Evolutionary conservation across 2,797 vertebrate genomes (phyloP).

Genomic region (Channa striata): DNA sequence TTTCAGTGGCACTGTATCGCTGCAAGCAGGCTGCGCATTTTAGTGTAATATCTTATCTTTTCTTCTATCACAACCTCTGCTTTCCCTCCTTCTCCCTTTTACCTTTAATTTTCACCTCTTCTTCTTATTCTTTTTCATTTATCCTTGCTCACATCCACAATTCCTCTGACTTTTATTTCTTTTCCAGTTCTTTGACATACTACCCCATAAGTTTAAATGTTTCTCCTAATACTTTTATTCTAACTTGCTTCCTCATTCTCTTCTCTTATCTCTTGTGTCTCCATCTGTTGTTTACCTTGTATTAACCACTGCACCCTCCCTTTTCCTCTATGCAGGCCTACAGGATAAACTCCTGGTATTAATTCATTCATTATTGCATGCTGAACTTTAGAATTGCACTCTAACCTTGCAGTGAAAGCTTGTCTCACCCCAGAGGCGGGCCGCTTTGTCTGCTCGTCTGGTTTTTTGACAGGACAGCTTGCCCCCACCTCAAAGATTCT

Average conservation of each 20-base stretch:
- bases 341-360: slow-evolving; percentile 58
- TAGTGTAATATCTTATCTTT: slow-evolving; percentile 28
- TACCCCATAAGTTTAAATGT: no score
- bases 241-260: not conserved
- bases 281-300: not conserved
- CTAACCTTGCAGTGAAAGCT: slow-evolving; percentile 62
- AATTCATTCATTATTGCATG: slow-evolving; percentile 52
- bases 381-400: slow-evolving; percentile 55
- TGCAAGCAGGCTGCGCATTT: slow-evolving; percentile 26
- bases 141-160: not conserved
- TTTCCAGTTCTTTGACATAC: not conserved
- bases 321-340: slow-evolving; percentile 22
- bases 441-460: slow-evolving; percentile 66
- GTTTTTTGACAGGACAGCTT: slow-evolving; percentile 69
- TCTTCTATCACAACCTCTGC: not conserved
- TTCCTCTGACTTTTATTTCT: not conserved
- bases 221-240: not conserved
- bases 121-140: not conserved
- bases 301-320: not conserved
- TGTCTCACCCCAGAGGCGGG: slow-evolving; percentile 54
- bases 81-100: not conserved
- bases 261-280: not conserved
- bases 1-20: slow-evolving; percentile 46
- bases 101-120: not conserved
- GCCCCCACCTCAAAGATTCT: slow-evolving; percentile 32